Evolutionary conservation across 2,888 invertebrate genomes (phyloP).

Genomic region (Eretmocerus hayati): DNA sequence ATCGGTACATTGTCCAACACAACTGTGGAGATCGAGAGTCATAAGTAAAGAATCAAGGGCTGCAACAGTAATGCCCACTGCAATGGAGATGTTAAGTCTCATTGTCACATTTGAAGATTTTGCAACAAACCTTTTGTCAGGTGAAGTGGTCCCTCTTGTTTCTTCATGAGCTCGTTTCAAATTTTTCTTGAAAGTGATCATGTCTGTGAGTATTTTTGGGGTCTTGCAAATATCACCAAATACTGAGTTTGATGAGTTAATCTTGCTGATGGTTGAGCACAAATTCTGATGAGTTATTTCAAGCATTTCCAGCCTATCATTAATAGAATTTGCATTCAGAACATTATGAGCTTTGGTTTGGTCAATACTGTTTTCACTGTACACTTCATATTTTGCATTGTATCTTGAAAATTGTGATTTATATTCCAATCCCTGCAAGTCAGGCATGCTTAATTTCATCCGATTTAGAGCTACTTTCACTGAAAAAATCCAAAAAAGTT

Average conservation of each 20-base stretch:
- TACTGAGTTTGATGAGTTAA: slow-evolving; percentile 4
- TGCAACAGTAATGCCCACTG: too few relatives aligned
- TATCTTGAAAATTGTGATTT: slow-evolving; percentile 4
- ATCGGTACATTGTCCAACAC: too few relatives aligned
- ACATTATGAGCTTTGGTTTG: neutral
- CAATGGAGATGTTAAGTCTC: too few relatives aligned
- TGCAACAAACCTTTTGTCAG: slow-evolving; percentile 17
- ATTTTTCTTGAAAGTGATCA: slow-evolving; percentile 17
- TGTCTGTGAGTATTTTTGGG: slow-evolving; percentile 15
- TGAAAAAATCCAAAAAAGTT: neutral
- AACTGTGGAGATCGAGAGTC: too few relatives aligned
- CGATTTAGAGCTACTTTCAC: slow-evolving; percentile 11
- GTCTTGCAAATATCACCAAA: slow-evolving; percentile 8
- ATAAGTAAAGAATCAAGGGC: too few relatives aligned
- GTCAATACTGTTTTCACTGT: slow-evolving; percentile 4
- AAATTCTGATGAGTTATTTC: slow-evolving; percentile 11
- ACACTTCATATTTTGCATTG: slow-evolving; percentile 6
- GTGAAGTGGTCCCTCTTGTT: slow-evolving; percentile 3
- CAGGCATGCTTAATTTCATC: slow-evolving; percentile 8
- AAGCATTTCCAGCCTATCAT: slow-evolving; percentile 13
- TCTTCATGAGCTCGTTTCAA: slow-evolving; percentile 9
- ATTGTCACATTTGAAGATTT: too few relatives aligned
- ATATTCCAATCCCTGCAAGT: neutral
- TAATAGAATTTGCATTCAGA: slow-evolving; percentile 3
- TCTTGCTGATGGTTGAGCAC: slow-evolving; percentile 14